Percentiles rank a stretch among this genome's conserved stretches.
Evolutionary conservation across 1,140 invertebrate genomes (phyloP).

Genomic region (Drosophila erecta): DNA sequence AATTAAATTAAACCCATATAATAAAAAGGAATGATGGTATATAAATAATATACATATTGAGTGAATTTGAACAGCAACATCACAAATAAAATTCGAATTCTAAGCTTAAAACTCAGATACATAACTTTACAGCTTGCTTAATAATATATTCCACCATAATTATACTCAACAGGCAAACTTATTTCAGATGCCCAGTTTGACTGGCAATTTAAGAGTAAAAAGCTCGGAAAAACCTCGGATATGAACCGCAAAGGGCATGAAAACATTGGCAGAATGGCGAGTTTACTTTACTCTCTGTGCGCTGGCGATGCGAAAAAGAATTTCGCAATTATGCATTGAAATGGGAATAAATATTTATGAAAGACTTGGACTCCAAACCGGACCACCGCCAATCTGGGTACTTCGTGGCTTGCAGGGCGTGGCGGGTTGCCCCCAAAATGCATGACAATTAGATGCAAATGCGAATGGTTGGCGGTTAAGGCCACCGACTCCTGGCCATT

Average conservation of each 20-base stretch:
- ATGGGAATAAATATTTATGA: conserved; percentile 59
- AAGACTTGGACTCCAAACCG: conserved; percentile 26
- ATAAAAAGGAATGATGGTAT: no score
- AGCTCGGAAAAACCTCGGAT: neutral
- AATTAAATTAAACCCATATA: no score
- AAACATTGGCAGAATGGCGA: conserved; percentile 44
- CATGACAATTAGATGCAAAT: conserved; percentile 59
- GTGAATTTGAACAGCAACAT: no score
- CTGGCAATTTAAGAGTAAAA: conserved; percentile 2
- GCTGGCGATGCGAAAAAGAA: conserved; percentile 27
- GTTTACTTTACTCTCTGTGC: conserved; percentile 37
- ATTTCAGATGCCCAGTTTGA: neutral
- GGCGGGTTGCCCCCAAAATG: conserved; percentile 20
- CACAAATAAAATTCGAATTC: no score
- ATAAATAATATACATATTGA: no score
- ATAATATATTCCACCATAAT: neutral
- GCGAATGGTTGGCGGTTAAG: neutral
- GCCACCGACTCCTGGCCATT: conserved; percentile 8
- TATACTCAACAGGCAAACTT: neutral
- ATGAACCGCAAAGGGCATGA: conserved; percentile 9
- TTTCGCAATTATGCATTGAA: conserved; percentile 53
- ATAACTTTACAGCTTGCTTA: no score
- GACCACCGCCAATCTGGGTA: neutral
- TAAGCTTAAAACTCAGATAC: no score
- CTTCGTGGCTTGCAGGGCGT: neutral